These are phyloP conservation scores for Onthophagus taurus DNA, from an alignment of 1,140 invertebrate genomes.

Conservation along the genomic window DNA sequence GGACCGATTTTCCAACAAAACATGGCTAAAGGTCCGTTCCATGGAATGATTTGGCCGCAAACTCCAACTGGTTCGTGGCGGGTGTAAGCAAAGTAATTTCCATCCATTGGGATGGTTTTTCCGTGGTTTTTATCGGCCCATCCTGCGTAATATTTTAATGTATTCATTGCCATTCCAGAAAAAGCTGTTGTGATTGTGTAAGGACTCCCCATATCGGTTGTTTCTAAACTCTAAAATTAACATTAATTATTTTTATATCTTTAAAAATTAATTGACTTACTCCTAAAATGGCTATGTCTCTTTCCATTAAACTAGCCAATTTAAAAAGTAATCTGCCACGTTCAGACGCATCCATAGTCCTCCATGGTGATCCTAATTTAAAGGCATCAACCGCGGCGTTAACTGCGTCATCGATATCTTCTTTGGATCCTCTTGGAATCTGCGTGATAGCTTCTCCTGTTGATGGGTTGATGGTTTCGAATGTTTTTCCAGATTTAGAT, in stretches of 20 bases:
- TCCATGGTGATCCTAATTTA: slow-evolving; percentile 71
- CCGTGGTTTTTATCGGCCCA: slow-evolving; percentile 90
- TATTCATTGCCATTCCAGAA: slow-evolving; percentile 54
- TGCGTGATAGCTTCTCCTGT: slow-evolving; percentile 78
- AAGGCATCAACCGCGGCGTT: slow-evolving; percentile 77
- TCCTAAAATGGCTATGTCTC: slow-evolving; percentile 65
- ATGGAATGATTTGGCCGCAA: slow-evolving; percentile 95
- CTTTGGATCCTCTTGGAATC: slow-evolving; percentile 74
- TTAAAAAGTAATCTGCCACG: slow-evolving; percentile 70
- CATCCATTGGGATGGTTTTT: slow-evolving; percentile 82
- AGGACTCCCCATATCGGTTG: slow-evolving; percentile 92
- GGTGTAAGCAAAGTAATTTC: slow-evolving; percentile 81
- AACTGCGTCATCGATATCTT: slow-evolving; percentile 80
- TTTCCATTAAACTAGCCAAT: slow-evolving; percentile 75
- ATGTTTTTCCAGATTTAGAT: slow-evolving; percentile 78
- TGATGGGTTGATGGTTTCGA: slow-evolving; percentile 82
- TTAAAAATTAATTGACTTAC: slow-evolving; percentile 45
- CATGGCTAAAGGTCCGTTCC: slow-evolving; percentile 97
- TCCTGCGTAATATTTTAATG: slow-evolving; percentile 71
- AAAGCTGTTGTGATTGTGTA: slow-evolving; percentile 66
- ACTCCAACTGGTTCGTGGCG: slow-evolving; percentile 95
- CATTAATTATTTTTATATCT: neutral
- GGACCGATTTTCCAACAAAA: slow-evolving; percentile 85
- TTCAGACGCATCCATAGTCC: slow-evolving; percentile 82
- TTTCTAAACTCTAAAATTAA: slow-evolving; percentile 73